phyloP scores from a whole-genome alignment of 2,113 vertebrate species.

The Nibea albiflora region DNA sequence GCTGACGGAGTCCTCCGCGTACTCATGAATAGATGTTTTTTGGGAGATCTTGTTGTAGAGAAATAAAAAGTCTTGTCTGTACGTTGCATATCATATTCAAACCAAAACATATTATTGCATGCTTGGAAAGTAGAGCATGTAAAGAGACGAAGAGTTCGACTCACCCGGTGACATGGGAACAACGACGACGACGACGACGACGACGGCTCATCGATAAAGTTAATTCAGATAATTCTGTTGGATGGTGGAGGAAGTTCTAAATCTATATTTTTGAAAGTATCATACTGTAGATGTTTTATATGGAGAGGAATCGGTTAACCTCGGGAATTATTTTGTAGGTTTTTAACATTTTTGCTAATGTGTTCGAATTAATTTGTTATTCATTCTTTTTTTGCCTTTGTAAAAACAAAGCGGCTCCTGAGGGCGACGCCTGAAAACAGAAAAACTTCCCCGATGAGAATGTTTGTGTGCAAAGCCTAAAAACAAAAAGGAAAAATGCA shows the following conservation, averaged over 20 bases:
- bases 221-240: constrained; percentile 44
- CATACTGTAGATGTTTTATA: constrained; percentile 74
- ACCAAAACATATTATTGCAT: constrained; percentile 76
- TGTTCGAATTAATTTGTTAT: constrained; percentile 38
- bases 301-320: constrained; percentile 50
- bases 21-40: constrained; percentile 26
- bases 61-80: constrained; percentile 43
- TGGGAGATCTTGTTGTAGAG: constrained; percentile 40
- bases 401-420: constrained; percentile 46
- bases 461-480: constrained; percentile 31
- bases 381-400: constrained; percentile 56
- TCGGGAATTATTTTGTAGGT: constrained; percentile 70
- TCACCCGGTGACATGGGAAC: constrained; percentile 62
- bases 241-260: constrained; percentile 51
- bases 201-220: constrained; percentile 32
- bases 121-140: constrained; percentile 69
- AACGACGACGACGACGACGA: constrained; percentile 35
- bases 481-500: constrained; percentile 14
- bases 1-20: constrained; percentile 15
- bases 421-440: constrained; percentile 11
- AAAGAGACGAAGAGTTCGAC: constrained; percentile 30
- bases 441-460: constrained; percentile 12
- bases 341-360: constrained; percentile 67
- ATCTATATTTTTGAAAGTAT: constrained; percentile 80
- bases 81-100: constrained; percentile 70